Conservation (phyloP, 2,113 vertebrate species). For the Strigops habroptila region DNA sequence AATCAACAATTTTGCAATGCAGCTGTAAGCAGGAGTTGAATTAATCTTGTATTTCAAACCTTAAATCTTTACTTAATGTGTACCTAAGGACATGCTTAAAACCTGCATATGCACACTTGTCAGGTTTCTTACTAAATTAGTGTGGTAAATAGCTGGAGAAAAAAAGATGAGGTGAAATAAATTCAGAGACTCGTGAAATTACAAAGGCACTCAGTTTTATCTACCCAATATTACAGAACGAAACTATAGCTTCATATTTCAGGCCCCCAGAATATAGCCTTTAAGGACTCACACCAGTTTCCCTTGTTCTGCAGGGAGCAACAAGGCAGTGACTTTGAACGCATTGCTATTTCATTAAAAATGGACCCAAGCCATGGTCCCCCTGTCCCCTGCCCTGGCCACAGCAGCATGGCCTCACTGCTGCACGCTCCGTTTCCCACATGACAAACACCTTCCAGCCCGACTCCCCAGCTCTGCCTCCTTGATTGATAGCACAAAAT, state of each 20-base stretch:
- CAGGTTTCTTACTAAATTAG: constrained; percentile 23
- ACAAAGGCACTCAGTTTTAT: neutral
- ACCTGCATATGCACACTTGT: neutral
- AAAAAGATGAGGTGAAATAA: constrained; percentile 13
- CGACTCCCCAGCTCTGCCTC: constrained; percentile 12
- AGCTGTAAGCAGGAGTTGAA: neutral
- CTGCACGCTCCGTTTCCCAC: neutral
- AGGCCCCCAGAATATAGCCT: neutral
- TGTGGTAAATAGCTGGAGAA: neutral
- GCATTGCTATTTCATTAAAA: neutral
- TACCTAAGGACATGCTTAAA: neutral
- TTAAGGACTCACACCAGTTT: neutral
- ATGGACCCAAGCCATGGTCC: neutral
- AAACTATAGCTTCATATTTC: neutral
- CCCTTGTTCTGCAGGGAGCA: neutral
- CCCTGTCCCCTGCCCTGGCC: neutral
- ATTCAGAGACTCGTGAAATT: constrained; percentile 47
- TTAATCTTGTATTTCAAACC: neutral
- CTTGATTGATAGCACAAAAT: constrained; percentile 73
- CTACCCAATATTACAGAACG: neutral
- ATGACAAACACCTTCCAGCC: neutral
- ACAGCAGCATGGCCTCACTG: neutral
- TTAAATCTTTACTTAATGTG: constrained; percentile 27
- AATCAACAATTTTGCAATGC: constrained; percentile 1
- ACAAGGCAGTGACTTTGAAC: neutral